Conservation (phyloP, 2,888 invertebrate species). For the Portevinia maculata region DNA sequence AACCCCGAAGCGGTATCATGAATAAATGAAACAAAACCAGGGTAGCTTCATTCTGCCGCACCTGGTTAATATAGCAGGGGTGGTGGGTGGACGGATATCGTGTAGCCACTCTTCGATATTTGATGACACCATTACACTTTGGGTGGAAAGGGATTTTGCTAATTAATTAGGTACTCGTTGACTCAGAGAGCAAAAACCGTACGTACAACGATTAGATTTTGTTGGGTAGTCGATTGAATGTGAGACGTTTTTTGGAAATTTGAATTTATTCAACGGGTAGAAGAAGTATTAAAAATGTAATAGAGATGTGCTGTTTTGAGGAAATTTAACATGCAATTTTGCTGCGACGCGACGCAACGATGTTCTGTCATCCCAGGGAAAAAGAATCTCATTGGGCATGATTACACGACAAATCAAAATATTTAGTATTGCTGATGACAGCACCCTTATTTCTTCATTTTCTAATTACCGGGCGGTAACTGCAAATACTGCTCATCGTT, state of each 20-base stretch:
- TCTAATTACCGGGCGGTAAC: too few species aligned
- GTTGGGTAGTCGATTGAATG: conserved; percentile 1
- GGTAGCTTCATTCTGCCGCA: neutral
- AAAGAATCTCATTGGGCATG: too few species aligned
- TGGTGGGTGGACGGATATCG: neutral
- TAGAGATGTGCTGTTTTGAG: too few species aligned
- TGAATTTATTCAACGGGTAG: too few species aligned
- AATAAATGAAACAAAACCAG: conserved; percentile 22
- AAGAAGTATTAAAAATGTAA: too few species aligned
- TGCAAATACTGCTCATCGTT: too few species aligned
- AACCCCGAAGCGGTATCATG: conserved; percentile 4
- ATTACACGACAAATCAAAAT: too few species aligned
- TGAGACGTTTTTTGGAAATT: neutral
- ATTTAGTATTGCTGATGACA: too few species aligned
- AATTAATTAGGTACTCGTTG: conserved; percentile 21
- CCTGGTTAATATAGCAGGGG: neutral
- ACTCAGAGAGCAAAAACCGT: conserved; percentile 5
- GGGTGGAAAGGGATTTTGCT: neutral
- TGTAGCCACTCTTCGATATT: neutral
- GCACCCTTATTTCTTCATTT: too few species aligned
- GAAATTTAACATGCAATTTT: too few species aligned
- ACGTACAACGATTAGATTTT: conserved; percentile 21
- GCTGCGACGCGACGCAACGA: too few species aligned
- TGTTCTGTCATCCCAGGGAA: too few species aligned
- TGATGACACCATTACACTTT: conserved; percentile 17